Base-by-base conservation (phyloP, 2,888 invertebrate genomes). In the Venusia cambrica region DNA sequence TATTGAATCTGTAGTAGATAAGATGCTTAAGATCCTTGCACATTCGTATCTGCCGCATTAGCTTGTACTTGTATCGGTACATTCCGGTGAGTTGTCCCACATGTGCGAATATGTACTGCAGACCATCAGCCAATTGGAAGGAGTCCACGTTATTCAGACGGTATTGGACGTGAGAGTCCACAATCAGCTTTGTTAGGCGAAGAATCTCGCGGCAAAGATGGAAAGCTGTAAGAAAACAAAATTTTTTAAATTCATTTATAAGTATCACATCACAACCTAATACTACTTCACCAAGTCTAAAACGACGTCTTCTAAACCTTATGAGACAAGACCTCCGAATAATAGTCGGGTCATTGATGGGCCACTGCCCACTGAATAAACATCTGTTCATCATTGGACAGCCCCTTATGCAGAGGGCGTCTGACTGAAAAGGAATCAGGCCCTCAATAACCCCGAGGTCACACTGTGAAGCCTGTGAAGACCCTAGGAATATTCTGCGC, bases 21-120 rank as follows among this genome's bases (percentile, higher is more conserved):
- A 99, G 88, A 90, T 99, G 99, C 71, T 99, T 99, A 57, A 99
- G 88, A 87, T 99, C 99, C 81, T 99, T 99, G 90, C 99, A 99
- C 99, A 99, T 99, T 28, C 99, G 89, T 55, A 99, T 99, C 85
- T 99, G 99, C 64, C 97, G 90, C 98, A 99, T 99, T 33, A 99
- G 89, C 76, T 99, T 99, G 87, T 99, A 99, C 67, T 97, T 97
- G 89, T 99, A 99, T 12, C 99, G 91, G 88, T 99, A 99, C 99
- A 99, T 99, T 73, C 99, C 99, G 0, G 99, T 99, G 39, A 99
- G 88, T 74, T 99, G 99, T 0, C 99, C 99, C 4, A 99, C 99
- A 67, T 99, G 99, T 1, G 99, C 97, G 75, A 99, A 99, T 45
- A 99, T 97, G 75, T 99, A 99, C 78, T 99, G 99, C 17, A 99